Conservation (phyloP, 30 jellyfish, hydroid and myxozoan species). For the Cassiopea andromeda region DNA sequence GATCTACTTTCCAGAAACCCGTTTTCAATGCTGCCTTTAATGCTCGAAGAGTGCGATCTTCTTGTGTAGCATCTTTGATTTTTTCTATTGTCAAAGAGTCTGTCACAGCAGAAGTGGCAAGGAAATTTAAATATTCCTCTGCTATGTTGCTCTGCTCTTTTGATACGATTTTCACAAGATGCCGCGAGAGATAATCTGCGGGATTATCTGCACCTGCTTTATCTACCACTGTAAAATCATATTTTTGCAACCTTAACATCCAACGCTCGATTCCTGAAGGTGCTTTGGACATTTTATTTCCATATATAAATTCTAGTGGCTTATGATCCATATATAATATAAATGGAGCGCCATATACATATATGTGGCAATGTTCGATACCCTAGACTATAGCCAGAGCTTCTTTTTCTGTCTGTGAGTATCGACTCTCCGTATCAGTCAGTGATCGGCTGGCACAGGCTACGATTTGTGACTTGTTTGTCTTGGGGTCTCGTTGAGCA, state of each 20-base stretch:
- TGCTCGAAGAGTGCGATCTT: not conserved
- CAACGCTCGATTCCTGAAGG: conserved; percentile 41
- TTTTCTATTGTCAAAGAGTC: not conserved
- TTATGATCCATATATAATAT: conserved; percentile 23
- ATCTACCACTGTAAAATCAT: conserved; percentile 31
- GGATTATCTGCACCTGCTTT: conserved; percentile 34
- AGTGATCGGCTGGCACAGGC: conserved; percentile 53
- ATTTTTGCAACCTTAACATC: conserved; percentile 45
- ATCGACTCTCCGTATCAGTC: conserved; percentile 26
- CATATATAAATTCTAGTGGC: conserved; percentile 38
- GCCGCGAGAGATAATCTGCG: conserved; percentile 49
- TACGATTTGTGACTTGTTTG: conserved; percentile 6
- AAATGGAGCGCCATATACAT: conserved; percentile 39
- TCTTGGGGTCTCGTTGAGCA: conserved; percentile 15
- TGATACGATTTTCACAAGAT: not conserved
- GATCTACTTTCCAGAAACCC: not conserved
- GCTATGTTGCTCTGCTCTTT: not conserved
- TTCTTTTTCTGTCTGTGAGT: conserved; percentile 55
- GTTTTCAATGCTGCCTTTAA: not conserved
- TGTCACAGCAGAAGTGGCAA: not conserved
- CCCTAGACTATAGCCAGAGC: conserved; percentile 36
- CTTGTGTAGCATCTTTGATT: not conserved
- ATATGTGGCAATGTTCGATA: conserved; percentile 42
- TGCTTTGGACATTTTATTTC: conserved; percentile 35
- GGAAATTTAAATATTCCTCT: not conserved